Evolutionary conservation across 2,113 vertebrate species (phyloP), one percentile per base, ranked within the genome.

Genomic region (Riparia riparia): DNA sequence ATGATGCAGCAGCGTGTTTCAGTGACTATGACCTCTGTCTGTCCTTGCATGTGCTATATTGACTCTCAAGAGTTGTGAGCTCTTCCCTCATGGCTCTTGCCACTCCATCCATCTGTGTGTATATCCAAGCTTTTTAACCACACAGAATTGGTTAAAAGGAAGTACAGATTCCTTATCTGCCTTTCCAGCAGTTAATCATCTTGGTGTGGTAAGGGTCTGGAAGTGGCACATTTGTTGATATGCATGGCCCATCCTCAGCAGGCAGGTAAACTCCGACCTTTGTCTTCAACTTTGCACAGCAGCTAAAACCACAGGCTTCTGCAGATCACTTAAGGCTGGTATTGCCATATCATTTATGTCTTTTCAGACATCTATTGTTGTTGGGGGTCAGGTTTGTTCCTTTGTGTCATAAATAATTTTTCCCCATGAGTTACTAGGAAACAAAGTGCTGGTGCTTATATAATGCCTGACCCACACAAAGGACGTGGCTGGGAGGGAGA

Each of bases 1-100:
- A 26, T 6, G 34, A 12, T 18, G 44, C 41, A 60, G 41, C 57
- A 85, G 37, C 1, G 1, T 0, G 0, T 42, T 74, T 20, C 49
- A 14, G 37, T 18, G 37, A 16, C 76, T 66, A 18, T 49, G 45
- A 57, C 34, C 14, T 73, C 72, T 86, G 80, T 2, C 64, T 89
- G 34, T n/a, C 60, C 34, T 73, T 50, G 28, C 42, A 42, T 26
- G 24, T 56, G 12, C 51, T 58, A 65, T 78, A 79, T 29, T 47
- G 49, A 51, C 10, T 47, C 14, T 28, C 34, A 34, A 28, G 45
- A 37, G 37, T 14, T 24, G 3, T 50, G 8, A 31, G 21, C 6
- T 57, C 8, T 66, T 84, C 41, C 22, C 10, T 87, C 45, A 12
- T 1, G 6, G 20, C 45, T 34, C 34, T 88, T 74, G 53, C 10